Evolutionary conservation across 1,140 invertebrate species (phyloP), one percentile per base, ranked within the genome.

Genomic region (Drosophila leontia): DNA sequence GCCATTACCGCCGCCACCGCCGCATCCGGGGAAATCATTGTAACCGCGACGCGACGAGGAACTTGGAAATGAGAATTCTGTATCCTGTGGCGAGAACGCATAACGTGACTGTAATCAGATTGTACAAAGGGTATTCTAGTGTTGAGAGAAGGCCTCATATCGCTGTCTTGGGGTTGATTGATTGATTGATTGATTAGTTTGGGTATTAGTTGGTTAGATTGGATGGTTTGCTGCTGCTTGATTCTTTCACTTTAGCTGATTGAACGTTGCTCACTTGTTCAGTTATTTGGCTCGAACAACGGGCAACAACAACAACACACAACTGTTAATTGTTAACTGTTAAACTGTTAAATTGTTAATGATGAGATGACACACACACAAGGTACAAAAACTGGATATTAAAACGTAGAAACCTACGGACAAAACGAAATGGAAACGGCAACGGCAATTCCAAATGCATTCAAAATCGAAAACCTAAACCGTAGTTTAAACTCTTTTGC

Each of bases 61-160:
- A 86, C 88, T 80, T 83, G 91, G 82, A 91, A 91, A 93, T 78
- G 91, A 82, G 76, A 93, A 93, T 92, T 93, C 92, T 92, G 92
- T 92, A 65, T 93, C 92, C 92, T 93, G 92, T 84, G 92, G 91
- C 92, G 92, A 92, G 84, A 92, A 92, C 84, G 92, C 92, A 93
- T 92, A 93, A 88, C 87, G 92, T 86, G 92, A 93, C 91, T 93
- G 92, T 90, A 88, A 88, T 88, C 80, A 88, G 72, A 87, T 88
- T 87, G 88, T 90, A 88, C 84, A 88, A 88, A 88, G 81, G 81
- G 80, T 80, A 81, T 75, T 88, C 84, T 88, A 88, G 77, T 90
- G 85, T 88, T 88, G 84, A 88, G 84, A 88, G 84, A 62, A 84
- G 72, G 84, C 80, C 84, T 88, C 84, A 88, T 83, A 60, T 74